phyloP scores from a whole-genome alignment of 2,797 vertebrate genomes.

The Salarias fasciatus region DNA sequence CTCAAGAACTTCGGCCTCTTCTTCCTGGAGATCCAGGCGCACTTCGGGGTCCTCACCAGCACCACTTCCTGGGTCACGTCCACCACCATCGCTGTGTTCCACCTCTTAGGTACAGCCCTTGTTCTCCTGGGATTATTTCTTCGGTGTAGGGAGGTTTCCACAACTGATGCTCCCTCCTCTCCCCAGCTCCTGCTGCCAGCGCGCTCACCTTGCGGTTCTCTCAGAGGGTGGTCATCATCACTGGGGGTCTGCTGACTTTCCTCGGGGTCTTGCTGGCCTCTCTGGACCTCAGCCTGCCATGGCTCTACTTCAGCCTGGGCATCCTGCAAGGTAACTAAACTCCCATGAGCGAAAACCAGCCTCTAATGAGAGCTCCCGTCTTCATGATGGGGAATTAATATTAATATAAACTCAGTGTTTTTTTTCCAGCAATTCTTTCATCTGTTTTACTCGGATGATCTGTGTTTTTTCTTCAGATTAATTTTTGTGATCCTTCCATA shows the following conservation, averaged over 20 bases:
- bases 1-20: conserved; percentile 84
- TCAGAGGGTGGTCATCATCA: conserved; percentile 72
- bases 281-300: conserved; percentile 71
- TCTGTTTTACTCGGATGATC: too few relatives aligned
- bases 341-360: too few relatives aligned
- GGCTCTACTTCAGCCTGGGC: conserved; percentile 76
- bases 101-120: conserved; percentile 77
- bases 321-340: conserved; percentile 78
- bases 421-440: too few relatives aligned
- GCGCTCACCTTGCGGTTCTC: conserved; percentile 64
- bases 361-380: too few relatives aligned
- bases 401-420: too few relatives aligned
- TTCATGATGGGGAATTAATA: too few relatives aligned
- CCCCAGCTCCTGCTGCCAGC: conserved; percentile 73
- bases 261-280: conserved; percentile 72
- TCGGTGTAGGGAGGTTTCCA: not conserved
- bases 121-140: too few relatives aligned
- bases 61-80: conserved; percentile 86
- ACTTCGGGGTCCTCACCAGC: conserved; percentile 80
- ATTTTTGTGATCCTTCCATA: too few relatives aligned
- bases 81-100: conserved; percentile 79
- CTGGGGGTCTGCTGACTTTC: conserved; percentile 66
- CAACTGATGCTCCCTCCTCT: not conserved
- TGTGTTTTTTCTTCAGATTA: too few relatives aligned
- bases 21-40: conserved; percentile 84